Evolutionary conservation across 2,888 invertebrate genomes (phyloP).

Genomic region (Pachliopta kotzebuea): DNA sequence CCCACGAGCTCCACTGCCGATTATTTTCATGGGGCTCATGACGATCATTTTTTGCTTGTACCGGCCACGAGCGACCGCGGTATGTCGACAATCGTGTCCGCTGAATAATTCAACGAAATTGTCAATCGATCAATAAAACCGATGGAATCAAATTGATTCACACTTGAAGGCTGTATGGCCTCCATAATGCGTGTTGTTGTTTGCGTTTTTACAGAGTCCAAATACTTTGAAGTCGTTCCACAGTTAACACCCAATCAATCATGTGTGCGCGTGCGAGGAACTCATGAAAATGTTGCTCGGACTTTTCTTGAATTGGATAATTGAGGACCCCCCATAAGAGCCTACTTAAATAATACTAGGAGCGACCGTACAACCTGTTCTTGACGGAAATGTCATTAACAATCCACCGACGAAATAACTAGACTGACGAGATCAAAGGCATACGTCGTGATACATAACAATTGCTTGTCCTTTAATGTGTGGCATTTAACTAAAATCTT

Average conservation of each 20-base stretch:
- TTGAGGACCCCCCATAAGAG: constrained; percentile 49
- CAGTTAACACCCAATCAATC: constrained; percentile 66
- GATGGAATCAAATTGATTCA: constrained; percentile 78
- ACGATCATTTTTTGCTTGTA: constrained; percentile 54
- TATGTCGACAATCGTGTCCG: constrained; percentile 74
- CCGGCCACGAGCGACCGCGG: constrained; percentile 62
- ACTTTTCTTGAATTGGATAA: constrained; percentile 56
- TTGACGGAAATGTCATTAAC: constrained; percentile 44
- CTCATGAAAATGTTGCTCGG: constrained; percentile 56
- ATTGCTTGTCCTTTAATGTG: constrained; percentile 32
- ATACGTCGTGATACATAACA: constrained; percentile 27
- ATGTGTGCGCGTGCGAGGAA: constrained; percentile 56
- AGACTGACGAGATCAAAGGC: constrained; percentile 15
- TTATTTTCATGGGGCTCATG: constrained; percentile 59
- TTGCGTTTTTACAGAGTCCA: constrained; percentile 67
- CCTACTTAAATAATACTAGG: constrained; percentile 39
- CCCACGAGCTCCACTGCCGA: constrained; percentile 61
- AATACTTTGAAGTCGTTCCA: constrained; percentile 72
- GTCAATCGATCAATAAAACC: constrained; percentile 78
- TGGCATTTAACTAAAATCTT: constrained; percentile 36
- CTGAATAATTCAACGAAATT: constrained; percentile 76
- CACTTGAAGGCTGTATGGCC: constrained; percentile 72
- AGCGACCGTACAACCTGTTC: constrained; percentile 51
- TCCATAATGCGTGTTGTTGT: constrained; percentile 57
- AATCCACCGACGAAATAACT: constrained; percentile 17